phyloP scores from a whole-genome alignment of 2,113 vertebrate species.

The Nesogale talazaci region DNA sequence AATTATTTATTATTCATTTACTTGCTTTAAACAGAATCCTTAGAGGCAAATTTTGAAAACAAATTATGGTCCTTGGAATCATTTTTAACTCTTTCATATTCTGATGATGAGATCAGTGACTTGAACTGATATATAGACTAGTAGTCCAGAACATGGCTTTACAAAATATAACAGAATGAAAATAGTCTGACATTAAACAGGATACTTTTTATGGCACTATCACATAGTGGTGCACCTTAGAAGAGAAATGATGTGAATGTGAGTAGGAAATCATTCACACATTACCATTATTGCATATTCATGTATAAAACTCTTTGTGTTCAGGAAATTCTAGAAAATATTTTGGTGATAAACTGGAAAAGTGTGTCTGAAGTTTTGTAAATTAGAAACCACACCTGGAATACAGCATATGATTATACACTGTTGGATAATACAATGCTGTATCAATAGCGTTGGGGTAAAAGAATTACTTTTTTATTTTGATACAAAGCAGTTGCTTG shows the following conservation, averaged over 20 bases:
- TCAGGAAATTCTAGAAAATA: background rate
- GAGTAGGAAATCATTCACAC: background rate
- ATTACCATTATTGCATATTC: background rate
- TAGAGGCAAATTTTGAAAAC: background rate
- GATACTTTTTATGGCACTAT: background rate
- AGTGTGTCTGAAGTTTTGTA: background rate
- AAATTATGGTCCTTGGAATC: background rate
- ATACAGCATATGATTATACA: too few relatives aligned
- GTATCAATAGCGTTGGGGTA: background rate
- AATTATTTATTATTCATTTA: background rate
- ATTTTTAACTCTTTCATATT: background rate
- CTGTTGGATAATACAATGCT: too few relatives aligned
- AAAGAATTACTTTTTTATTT: background rate
- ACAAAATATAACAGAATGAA: background rate
- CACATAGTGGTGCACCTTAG: background rate
- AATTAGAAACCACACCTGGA: background rate
- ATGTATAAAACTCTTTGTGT: background rate
- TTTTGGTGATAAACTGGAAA: background rate
- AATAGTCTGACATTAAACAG: conserved; percentile 31
- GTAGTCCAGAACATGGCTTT: background rate
- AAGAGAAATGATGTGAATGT: background rate
- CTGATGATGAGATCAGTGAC: background rate
- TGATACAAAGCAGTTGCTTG: background rate
- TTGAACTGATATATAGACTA: background rate
- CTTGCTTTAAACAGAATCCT: background rate